Conservation (phyloP, 2,888 invertebrate species). For the Epinotia demarniana region DNA sequence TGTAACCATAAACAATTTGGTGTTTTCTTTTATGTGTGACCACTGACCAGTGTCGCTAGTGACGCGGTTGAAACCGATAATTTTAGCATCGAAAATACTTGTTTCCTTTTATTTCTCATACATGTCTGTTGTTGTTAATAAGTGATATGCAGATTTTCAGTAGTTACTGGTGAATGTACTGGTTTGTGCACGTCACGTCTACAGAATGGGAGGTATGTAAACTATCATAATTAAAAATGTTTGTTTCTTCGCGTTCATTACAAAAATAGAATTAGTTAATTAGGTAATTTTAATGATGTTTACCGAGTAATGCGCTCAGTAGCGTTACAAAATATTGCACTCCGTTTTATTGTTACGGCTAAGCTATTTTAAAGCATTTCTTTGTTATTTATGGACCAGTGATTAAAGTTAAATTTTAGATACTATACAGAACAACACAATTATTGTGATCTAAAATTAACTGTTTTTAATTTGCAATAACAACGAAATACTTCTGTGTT, state of each 20-base stretch:
- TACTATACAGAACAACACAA: not conserved
- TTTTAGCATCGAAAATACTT: slow-evolving; percentile 10
- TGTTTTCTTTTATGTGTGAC: slow-evolving; percentile 32
- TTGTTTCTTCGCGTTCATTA: slow-evolving; percentile 10
- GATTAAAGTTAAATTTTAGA: slow-evolving; percentile 2
- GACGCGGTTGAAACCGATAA: slow-evolving; percentile 27
- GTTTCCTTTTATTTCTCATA: slow-evolving; percentile 7
- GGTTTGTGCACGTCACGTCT: slow-evolving; percentile 14
- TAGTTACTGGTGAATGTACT: slow-evolving; percentile 27
- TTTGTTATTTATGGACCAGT: not conserved
- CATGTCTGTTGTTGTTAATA: slow-evolving; percentile 24
- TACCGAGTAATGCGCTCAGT: slow-evolving; percentile 10
- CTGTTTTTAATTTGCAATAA: slow-evolving; percentile 1
- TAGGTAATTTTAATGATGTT: slow-evolving; percentile 5
- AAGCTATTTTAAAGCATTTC: not conserved
- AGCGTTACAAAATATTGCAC: not conserved
- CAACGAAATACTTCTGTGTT: not conserved
- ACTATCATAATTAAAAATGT: slow-evolving; percentile 8
- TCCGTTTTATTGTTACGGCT: not conserved
- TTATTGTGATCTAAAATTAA: not conserved
- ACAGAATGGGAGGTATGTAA: slow-evolving; percentile 40
- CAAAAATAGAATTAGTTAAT: slow-evolving; percentile 20
- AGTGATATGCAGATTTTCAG: slow-evolving; percentile 29
- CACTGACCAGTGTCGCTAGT: slow-evolving; percentile 33
- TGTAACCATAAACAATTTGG: slow-evolving; percentile 34